These are phyloP conservation scores for Creontiades dilutus DNA, from an alignment of 2,888 invertebrate genomes.

Conservation along the genomic window DNA sequence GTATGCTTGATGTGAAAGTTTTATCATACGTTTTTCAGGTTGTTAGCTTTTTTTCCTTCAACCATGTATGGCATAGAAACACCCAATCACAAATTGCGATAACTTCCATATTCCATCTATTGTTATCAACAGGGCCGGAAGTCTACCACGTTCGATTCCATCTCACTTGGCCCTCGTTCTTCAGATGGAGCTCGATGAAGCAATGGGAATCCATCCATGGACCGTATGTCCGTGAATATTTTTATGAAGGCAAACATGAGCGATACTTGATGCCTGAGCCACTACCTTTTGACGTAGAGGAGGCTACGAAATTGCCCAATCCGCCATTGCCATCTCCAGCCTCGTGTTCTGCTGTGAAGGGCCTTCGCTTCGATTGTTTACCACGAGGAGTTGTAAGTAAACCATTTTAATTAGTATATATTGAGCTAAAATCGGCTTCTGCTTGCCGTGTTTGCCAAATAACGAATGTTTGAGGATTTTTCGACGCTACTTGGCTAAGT, in stretches of 20 bases:
- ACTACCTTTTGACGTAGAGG: neutral
- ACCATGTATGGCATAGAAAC: no score
- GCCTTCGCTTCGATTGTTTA: conserved; percentile 56
- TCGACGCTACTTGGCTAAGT: no score
- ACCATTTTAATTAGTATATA: no score
- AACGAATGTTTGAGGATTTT: neutral
- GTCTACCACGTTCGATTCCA: neutral
- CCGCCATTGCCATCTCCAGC: conserved; percentile 12
- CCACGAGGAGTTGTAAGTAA: conserved; percentile 38
- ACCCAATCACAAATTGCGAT: no score
- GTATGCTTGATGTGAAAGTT: no score
- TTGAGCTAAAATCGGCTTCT: neutral
- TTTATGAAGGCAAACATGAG: conserved; percentile 27
- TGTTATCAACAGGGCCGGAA: conserved; percentile 1
- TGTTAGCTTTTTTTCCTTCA: no score
- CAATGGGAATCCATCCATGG: conserved; percentile 46
- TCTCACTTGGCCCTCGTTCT: neutral
- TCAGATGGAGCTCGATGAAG: neutral
- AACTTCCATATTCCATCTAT: neutral
- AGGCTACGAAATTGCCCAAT: neutral
- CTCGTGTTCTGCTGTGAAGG: conserved; percentile 44
- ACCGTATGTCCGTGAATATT: conserved; percentile 45
- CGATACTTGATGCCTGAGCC: neutral
- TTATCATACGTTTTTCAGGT: no score
- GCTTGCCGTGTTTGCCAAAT: neutral